A percentile compares a stretch with the other conserved stretches of the same genome.
Conservation (phyloP, 2,797 vertebrate genomes). For the Lepilemur ruficaudatus region DNA sequence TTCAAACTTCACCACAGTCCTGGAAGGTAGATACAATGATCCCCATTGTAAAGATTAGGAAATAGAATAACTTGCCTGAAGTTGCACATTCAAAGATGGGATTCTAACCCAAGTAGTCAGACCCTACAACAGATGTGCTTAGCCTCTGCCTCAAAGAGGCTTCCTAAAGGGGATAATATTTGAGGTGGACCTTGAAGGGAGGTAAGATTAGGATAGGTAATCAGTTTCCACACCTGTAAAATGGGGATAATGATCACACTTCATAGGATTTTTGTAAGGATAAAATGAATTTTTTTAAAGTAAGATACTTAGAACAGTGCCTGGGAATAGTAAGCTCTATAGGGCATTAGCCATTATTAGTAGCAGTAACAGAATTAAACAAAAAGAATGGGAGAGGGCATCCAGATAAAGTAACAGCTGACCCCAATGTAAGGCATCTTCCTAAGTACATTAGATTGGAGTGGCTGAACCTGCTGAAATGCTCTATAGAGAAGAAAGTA, state of each 20-base stretch:
- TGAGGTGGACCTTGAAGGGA: not conserved
- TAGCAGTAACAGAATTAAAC: not conserved
- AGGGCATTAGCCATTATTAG: not conserved
- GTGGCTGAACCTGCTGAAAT: not conserved
- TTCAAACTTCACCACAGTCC: not conserved
- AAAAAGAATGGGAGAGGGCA: not conserved
- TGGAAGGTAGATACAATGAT: not conserved
- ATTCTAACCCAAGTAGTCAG: not conserved
- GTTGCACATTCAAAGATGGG: not conserved
- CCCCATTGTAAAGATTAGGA: not conserved
- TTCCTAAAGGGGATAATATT: not conserved
- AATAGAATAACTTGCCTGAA: not conserved
- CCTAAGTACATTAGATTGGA: not conserved
- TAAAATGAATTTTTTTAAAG: not conserved
- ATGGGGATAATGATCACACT: not conserved
- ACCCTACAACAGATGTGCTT: not conserved
- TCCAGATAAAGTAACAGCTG: not conserved
- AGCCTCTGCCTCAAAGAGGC: not conserved
- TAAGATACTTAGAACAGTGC: not conserved
- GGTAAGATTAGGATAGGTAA: not conserved
- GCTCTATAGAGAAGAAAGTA: not conserved
- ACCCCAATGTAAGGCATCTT: not conserved
- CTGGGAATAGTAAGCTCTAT: not conserved
- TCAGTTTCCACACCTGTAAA: constrained; percentile 8
- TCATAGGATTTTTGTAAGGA: not conserved